Percentiles rank a stretch among this genome's conserved stretches.
These are phyloP conservation scores for Caenorhabditis sulstoni DNA, from an alignment of 2,888 invertebrate genomes.

Conservation along the genomic window DNA sequence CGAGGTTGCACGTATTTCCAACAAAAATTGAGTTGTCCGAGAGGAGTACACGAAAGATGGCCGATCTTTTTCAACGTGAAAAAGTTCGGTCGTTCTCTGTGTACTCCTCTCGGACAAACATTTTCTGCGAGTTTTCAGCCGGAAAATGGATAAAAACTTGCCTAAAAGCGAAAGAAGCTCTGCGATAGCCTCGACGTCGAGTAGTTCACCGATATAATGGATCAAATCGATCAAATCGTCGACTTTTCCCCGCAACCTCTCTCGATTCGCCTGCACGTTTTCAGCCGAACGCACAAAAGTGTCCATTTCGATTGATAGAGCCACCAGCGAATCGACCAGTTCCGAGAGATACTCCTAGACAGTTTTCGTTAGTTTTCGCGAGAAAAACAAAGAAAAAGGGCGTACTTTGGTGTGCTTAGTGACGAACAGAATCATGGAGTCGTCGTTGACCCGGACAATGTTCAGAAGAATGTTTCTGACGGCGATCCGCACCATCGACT, in stretches of 20 bases:
- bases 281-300: conserved; percentile 91
- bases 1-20: no score
- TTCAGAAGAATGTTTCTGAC: conserved; percentile 97
- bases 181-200: conserved; percentile 63
- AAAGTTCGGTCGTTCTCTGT: neutral
- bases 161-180: conserved; percentile 59
- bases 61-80: no score
- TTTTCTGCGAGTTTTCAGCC: neutral
- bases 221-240: conserved; percentile 87
- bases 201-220: conserved; percentile 69
- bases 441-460: conserved; percentile 86
- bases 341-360: conserved; percentile 98
- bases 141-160: neutral
- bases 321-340: conserved; percentile 98
- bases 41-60: no score
- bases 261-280: conserved; percentile 87
- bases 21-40: no score
- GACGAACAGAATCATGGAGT: conserved; percentile 74
- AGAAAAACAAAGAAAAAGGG: neutral
- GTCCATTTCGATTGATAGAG: conserved; percentile 95
- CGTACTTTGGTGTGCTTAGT: conserved; percentile 67
- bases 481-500: conserved; percentile 97
- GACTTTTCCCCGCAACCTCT: conserved; percentile 82
- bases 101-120: no score
- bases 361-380: neutral